Conservation (phyloP, 2,113 vertebrate genomes). For the Vulpes vulpes region DNA sequence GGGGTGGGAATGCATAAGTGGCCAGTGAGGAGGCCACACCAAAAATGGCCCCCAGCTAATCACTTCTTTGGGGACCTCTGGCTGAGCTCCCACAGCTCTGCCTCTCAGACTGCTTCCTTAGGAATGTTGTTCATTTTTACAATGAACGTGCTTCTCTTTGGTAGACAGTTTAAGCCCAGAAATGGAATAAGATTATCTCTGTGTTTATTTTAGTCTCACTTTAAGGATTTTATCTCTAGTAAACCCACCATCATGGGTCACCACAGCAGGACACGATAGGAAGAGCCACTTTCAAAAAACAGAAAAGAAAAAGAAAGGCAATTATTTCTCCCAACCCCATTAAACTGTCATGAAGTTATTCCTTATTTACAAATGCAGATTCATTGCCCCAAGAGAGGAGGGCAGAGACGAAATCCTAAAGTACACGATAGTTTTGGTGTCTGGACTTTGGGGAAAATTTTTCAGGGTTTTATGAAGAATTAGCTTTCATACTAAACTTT, state of each 20-base stretch:
- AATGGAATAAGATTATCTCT: constrained; percentile 81
- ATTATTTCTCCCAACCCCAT: constrained; percentile 78
- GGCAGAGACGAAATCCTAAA: constrained; percentile 58
- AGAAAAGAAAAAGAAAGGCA: neutral
- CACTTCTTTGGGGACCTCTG: neutral
- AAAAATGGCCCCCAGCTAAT: neutral
- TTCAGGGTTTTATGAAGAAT: constrained; percentile 82
- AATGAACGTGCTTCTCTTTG: constrained; percentile 55
- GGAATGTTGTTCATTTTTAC: constrained; percentile 36
- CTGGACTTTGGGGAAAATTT: constrained; percentile 65
- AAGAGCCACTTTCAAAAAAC: constrained; percentile 69
- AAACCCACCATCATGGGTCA: constrained; percentile 75
- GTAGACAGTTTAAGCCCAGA: constrained; percentile 79
- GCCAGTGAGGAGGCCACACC: too few species aligned
- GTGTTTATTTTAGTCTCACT: constrained; percentile 83
- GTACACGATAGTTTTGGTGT: constrained; percentile 61
- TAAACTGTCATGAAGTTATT: constrained; percentile 80
- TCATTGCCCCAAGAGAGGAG: constrained; percentile 49
- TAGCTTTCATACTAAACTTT: constrained; percentile 82
- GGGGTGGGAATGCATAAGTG: neutral
- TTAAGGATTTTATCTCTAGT: constrained; percentile 79
- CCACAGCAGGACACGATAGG: constrained; percentile 37
- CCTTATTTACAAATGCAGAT: constrained; percentile 80
- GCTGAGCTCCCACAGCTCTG: neutral
- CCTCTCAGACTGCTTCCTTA: neutral